Evolutionary conservation across 1,140 invertebrate species (phyloP).

Genomic region (Pectinophora gossypiella): DNA sequence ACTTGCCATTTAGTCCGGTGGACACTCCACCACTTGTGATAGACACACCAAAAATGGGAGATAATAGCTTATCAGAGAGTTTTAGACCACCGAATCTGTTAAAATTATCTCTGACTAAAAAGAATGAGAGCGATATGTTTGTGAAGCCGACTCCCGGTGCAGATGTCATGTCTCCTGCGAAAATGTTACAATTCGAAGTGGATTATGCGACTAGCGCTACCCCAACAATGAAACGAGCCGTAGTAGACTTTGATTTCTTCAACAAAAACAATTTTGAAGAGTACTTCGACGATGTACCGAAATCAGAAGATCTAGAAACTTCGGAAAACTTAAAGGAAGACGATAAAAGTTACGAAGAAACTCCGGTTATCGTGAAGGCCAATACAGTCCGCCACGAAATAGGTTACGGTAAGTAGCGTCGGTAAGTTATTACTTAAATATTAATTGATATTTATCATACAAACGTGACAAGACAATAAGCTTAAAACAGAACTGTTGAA

Average conservation of each 20-base stretch:
- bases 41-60: too few species aligned
- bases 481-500: too few species aligned
- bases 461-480: too few species aligned
- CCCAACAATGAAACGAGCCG: conserved; percentile 62
- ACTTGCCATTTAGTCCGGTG: too few species aligned
- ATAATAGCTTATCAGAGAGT: too few species aligned
- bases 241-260: conserved; percentile 59
- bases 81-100: conserved; percentile 34
- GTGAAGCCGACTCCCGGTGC: conserved; percentile 51
- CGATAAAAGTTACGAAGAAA: conserved; percentile 41
- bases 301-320: conserved; percentile 23
- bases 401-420: conserved; percentile 53
- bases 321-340: conserved; percentile 23
- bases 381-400: conserved; percentile 62
- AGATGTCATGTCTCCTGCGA: conserved; percentile 62
- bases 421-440: conserved; percentile 14
- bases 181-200: conserved; percentile 63
- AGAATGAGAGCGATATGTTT: conserved; percentile 47
- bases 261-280: conserved; percentile 56
- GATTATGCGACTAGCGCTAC: conserved; percentile 42
- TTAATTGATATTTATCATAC: too few species aligned
- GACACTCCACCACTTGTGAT: too few species aligned
- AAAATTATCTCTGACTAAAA: conserved; percentile 46
- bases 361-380: conserved; percentile 56
- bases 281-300: conserved; percentile 39